Conservation (phyloP, 2,113 vertebrate genomes). For the Anguilla rostrata region DNA sequence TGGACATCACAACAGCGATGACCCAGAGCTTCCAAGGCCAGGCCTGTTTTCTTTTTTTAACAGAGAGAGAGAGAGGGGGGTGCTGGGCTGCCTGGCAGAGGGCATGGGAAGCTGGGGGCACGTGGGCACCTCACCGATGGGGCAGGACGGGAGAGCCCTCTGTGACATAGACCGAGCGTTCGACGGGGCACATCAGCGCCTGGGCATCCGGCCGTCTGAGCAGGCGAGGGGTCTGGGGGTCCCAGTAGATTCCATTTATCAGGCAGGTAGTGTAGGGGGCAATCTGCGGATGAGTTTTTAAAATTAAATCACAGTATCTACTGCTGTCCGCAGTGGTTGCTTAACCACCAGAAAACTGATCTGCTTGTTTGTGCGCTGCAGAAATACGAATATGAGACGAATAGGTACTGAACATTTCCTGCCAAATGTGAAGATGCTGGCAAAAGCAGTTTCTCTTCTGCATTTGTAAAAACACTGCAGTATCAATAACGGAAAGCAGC, state of each 20-base stretch:
- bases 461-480: background rate
- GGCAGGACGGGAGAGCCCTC: slow-evolving; percentile 84
- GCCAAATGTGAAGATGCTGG: background rate
- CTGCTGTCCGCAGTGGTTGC: background rate
- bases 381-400: too few relatives aligned
- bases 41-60: too few relatives aligned
- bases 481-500: background rate
- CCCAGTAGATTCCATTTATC: slow-evolving; percentile 98
- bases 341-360: background rate
- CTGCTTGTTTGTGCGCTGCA: too few relatives aligned
- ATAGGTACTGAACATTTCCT: too few relatives aligned
- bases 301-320: background rate
- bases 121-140: slow-evolving; percentile 77
- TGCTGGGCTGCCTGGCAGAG: too few relatives aligned
- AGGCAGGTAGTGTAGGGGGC: slow-evolving; percentile 93
- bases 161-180: slow-evolving; percentile 25
- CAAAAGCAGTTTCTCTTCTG: background rate
- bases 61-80: too few relatives aligned
- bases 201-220: slow-evolving; percentile 82
- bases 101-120: background rate
- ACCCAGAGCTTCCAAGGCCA: background rate
- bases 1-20: background rate
- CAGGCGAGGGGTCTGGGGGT: slow-evolving; percentile 85
- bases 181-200: slow-evolving; percentile 76
- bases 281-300: slow-evolving; percentile 66